Evolutionary conservation across 2,888 invertebrate genomes (phyloP).

Genomic region (Epistrophe grossulariae): DNA sequence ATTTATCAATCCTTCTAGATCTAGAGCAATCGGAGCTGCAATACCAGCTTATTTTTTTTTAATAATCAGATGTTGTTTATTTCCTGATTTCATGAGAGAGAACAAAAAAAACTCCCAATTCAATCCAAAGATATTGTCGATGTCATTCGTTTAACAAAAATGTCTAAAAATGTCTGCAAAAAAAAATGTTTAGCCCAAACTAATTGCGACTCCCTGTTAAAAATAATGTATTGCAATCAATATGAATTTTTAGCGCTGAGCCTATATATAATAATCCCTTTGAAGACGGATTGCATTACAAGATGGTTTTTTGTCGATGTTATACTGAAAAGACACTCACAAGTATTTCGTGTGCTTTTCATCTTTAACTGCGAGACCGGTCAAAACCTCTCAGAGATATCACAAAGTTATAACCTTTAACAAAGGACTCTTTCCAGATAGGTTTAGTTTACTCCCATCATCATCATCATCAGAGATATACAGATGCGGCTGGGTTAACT

Average conservation of each 20-base stretch:
- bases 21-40: too few species aligned
- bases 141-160: neutral
- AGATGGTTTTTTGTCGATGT: constrained; percentile 14
- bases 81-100: neutral
- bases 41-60: too few species aligned
- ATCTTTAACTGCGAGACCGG: constrained; percentile 4
- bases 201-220: constrained; percentile 24
- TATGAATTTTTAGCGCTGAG: constrained; percentile 19
- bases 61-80: neutral
- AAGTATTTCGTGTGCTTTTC: constrained; percentile 31
- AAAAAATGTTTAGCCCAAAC: neutral
- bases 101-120: neutral
- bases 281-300: constrained; percentile 72
- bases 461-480: constrained; percentile 6
- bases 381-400: constrained; percentile 47
- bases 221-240: constrained; percentile 35
- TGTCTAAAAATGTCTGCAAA: too few species aligned
- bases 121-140: neutral
- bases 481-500: constrained; percentile 40
- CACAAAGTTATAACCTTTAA: constrained; percentile 47
- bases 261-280: constrained; percentile 55
- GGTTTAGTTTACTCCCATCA: constrained; percentile 37
- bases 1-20: too few species aligned
- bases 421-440: constrained; percentile 59
- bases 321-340: constrained; percentile 4